phyloP scores from a whole-genome alignment of 2,888 invertebrate genomes.

The Cetonia aurata region DNA sequence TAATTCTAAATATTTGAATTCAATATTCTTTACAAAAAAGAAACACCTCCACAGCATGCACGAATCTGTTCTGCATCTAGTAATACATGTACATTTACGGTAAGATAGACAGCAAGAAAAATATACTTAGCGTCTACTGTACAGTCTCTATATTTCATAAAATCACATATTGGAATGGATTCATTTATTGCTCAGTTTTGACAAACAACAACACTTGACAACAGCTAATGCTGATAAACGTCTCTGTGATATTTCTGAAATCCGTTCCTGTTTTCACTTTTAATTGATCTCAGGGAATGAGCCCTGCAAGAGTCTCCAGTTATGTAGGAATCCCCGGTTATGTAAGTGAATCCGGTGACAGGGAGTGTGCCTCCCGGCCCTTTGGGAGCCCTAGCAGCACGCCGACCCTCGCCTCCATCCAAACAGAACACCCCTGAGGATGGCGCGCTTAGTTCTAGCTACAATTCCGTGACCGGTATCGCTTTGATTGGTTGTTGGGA shows the following conservation, averaged over 20 bases:
- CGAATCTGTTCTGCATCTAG: slow-evolving; percentile 1
- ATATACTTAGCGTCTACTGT: slow-evolving; percentile 60
- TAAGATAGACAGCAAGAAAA: slow-evolving; percentile 45
- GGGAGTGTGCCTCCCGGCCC: slow-evolving; percentile 74
- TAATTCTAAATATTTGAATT: no score
- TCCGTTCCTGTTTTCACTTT: slow-evolving; percentile 61
- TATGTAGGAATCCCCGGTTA: slow-evolving; percentile 75
- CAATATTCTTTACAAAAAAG: no score
- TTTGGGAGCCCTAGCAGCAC: slow-evolving; percentile 66
- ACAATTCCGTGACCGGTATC: slow-evolving; percentile 93
- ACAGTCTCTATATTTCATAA: slow-evolving; percentile 62
- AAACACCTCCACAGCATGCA: no score
- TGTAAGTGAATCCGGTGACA: slow-evolving; percentile 83
- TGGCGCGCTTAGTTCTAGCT: slow-evolving; percentile 96
- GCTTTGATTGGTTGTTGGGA: slow-evolving; percentile 75
- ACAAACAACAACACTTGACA: slow-evolving; percentile 47
- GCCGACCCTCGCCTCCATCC: slow-evolving; percentile 67
- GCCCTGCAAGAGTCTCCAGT: slow-evolving; percentile 72
- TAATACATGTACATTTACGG: slow-evolving; percentile 21
- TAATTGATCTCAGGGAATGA: slow-evolving; percentile 65
- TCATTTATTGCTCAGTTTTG: slow-evolving; percentile 58
- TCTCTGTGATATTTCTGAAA: slow-evolving; percentile 62
- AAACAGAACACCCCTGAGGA: slow-evolving; percentile 81
- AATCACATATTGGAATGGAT: slow-evolving; percentile 68
- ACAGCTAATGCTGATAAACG: slow-evolving; percentile 60